A percentile compares a stretch with the other conserved stretches of the same genome.
These are phyloP conservation scores for Trichopoda pennipes DNA, from an alignment of 2,888 invertebrate genomes.

Conservation along the genomic window DNA sequence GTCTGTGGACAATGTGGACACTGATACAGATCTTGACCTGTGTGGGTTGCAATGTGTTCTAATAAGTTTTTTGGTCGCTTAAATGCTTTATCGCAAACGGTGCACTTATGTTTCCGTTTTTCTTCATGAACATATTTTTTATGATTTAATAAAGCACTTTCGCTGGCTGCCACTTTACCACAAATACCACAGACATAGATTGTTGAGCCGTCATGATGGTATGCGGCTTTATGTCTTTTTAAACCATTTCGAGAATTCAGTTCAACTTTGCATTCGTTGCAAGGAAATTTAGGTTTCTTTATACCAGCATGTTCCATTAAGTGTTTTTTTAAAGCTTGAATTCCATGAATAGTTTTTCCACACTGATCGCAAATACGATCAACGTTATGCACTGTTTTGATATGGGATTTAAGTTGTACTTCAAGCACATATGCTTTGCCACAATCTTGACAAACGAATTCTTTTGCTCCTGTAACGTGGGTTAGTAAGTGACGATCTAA, in stretches of 20 bases:
- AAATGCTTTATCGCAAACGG: conserved; percentile 46
- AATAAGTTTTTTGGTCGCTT: conserved; percentile 23
- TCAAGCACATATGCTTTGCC: conserved; percentile 52
- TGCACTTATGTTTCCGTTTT: conserved; percentile 43
- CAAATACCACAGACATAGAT: conserved; percentile 39
- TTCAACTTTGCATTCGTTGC: conserved; percentile 38
- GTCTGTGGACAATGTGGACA: conserved; percentile 66
- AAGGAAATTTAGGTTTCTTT: conserved; percentile 31
- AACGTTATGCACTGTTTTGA: conserved; percentile 42
- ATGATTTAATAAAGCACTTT: conserved; percentile 32
- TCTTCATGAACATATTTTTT: conserved; percentile 40
- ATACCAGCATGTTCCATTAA: conserved; percentile 35
- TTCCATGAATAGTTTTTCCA: conserved; percentile 41
- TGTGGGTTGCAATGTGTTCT: conserved; percentile 67
- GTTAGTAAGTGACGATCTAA: conserved; percentile 68
- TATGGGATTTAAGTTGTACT: conserved; percentile 38
- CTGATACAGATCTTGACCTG: conserved; percentile 61
- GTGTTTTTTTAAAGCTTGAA: conserved; percentile 31
- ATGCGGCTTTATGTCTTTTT: conserved; percentile 26
- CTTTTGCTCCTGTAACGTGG: conserved; percentile 62
- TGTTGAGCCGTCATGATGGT: conserved; percentile 44
- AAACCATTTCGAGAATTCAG: conserved; percentile 26
- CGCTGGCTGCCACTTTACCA: conserved; percentile 26
- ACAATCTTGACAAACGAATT: conserved; percentile 70
- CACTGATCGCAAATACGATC: conserved; percentile 48